phyloP scores from a whole-genome alignment of 2,888 invertebrate genomes.

The Nymphalis urticae region DNA sequence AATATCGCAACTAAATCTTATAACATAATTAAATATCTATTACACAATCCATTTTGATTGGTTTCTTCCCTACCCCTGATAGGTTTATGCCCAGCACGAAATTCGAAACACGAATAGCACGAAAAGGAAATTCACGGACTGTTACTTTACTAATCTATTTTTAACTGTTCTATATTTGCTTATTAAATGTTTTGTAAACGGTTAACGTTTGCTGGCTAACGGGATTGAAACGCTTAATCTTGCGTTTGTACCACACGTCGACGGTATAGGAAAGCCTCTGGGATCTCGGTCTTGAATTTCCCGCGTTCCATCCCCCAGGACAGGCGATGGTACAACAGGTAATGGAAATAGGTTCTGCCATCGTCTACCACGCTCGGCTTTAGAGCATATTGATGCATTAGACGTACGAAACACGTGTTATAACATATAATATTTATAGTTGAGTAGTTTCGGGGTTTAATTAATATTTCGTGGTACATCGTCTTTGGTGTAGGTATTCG shows the following conservation, averaged over 20 bases:
- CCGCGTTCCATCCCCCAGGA: slow-evolving; percentile 45
- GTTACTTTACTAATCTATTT: too few relatives aligned
- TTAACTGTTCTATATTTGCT: too few relatives aligned
- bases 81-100: too few relatives aligned
- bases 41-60: too few relatives aligned
- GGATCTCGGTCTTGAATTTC: slow-evolving; percentile 49
- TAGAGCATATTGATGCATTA: slow-evolving; percentile 29
- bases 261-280: slow-evolving; percentile 41
- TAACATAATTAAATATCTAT: too few relatives aligned
- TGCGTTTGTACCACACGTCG: slow-evolving; percentile 37
- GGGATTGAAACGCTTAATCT: slow-evolving; percentile 1
- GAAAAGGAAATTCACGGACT: too few relatives aligned
- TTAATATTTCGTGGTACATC: neutral
- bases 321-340: slow-evolving; percentile 48
- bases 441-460: neutral
- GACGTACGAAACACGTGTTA: slow-evolving; percentile 5
- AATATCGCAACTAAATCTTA: too few relatives aligned
- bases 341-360: slow-evolving; percentile 44
- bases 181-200: too few relatives aligned
- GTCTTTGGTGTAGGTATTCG: too few relatives aligned
- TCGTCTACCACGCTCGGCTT: slow-evolving; percentile 22
- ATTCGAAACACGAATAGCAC: too few relatives aligned
- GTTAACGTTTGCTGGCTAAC: too few relatives aligned
- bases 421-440: slow-evolving; percentile 3
- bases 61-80: too few relatives aligned